Evolutionary conservation across 1,140 invertebrate genomes (phyloP), one percentile per base, ranked within the genome.

Genomic region (silkworm (Bombyx mori)): DNA sequence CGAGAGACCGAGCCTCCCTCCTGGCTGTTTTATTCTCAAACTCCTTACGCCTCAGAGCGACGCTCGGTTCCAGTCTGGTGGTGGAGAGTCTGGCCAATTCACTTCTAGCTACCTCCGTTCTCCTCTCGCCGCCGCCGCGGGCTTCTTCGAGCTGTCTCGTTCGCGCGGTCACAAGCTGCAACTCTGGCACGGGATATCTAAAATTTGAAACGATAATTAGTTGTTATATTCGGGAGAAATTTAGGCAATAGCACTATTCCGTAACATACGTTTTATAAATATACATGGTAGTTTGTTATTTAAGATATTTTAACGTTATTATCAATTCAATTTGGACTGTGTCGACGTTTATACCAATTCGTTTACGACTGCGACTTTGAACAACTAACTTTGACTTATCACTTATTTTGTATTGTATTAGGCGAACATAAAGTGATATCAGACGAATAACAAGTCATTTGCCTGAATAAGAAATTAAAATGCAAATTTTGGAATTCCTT

Each of bases 131-230:
- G 3, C 82, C 75, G 3, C 83, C 62, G 75, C 88, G 69, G 79
- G 90, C 75, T 89, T 90, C 90, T 69, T 95, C 93, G 75, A 95
- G 93, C 68, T 94, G 93, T 60, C 91, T 90, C 0, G 93, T 92
- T n/a, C 93, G 83, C 54, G 91, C 90, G 2, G 92, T 92, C 22
- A 94, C 93, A 47, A 93, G 89, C 67, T 93, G 92, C 12, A 92
- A 71, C 43, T 90, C 89, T 7, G 90, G 86, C 58, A 88, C 77
- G 18, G 88, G 87, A 61, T 90, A 90, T 73, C 91, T 92, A 56
- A 35, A 35, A 35, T 35, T 35, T 3, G 26, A 35, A 35, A 0
- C 26, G 12, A 18, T 18, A 18, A 18, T 18, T 18, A 18, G 12
- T 18, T 18, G 12, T 18, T 18, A 18, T 18, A 18, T 18, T 18